These are phyloP conservation scores for Pagrus major DNA, from an alignment of 2,113 vertebrate species.

Conservation along the genomic window DNA sequence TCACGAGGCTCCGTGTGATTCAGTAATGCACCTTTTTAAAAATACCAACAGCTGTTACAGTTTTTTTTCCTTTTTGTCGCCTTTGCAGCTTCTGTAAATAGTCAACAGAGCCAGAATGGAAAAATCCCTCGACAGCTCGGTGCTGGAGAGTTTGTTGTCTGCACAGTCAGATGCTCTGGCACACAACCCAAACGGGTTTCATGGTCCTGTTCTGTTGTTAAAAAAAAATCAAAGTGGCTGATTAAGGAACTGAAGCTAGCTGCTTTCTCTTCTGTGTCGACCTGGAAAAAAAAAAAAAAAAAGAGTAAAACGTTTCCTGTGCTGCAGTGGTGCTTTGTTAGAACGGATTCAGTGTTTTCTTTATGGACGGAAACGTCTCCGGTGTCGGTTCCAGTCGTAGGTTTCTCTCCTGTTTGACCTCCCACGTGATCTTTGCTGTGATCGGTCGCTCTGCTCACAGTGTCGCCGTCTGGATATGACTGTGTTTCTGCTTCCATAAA, in stretches of 20 bases:
- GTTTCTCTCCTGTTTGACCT: background rate
- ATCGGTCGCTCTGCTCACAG: background rate
- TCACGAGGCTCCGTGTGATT: background rate
- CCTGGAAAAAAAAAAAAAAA: background rate
- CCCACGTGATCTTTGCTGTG: background rate
- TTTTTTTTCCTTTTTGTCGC: background rate
- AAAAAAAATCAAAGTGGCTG: background rate
- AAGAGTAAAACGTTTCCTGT: background rate
- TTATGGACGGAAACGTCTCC: background rate
- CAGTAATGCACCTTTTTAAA: constrained; percentile 16
- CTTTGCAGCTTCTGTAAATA: constrained; percentile 1
- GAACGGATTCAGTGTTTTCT: background rate
- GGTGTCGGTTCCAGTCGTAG: background rate
- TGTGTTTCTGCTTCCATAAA: constrained; percentile 2
- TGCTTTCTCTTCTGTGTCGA: background rate
- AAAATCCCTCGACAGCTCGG: background rate
- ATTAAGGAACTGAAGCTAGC: background rate
- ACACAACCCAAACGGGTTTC: background rate
- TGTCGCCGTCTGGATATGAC: background rate
- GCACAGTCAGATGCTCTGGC: background rate
- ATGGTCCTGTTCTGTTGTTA: background rate
- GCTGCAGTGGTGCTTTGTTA: background rate
- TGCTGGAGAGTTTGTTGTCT: background rate
- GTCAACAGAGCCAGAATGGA: background rate
- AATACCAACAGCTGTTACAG: constrained; percentile 7